phyloP scores from a whole-genome alignment of 2,888 invertebrate species.

The Diabrotica balteata region DNA sequence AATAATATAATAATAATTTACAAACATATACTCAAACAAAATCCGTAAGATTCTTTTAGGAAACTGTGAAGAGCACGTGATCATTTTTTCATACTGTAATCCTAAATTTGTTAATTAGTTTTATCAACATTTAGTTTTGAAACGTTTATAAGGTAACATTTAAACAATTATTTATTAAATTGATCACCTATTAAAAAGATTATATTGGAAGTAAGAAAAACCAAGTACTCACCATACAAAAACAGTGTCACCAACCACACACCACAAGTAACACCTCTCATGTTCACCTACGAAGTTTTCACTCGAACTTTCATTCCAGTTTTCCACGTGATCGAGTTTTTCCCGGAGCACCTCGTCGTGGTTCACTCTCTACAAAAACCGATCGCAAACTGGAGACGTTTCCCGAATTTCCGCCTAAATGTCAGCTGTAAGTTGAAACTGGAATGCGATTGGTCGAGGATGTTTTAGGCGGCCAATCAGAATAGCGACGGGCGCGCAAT shows the following conservation, averaged over 20 bases:
- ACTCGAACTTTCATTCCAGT: conserved; percentile 9
- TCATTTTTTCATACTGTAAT: too few relatives aligned
- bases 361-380: conserved; percentile 31
- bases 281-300: conserved; percentile 18
- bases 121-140: too few relatives aligned
- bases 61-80: too few relatives aligned
- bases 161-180: too few relatives aligned
- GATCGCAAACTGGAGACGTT: conserved; percentile 45
- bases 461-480: conserved; percentile 51
- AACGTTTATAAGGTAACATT: too few relatives aligned
- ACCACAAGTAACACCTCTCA: conserved; percentile 37
- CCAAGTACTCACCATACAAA: conserved; percentile 40
- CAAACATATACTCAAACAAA: too few relatives aligned
- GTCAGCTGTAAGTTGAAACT: conserved; percentile 39
- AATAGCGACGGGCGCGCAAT: conserved; percentile 49
- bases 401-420: conserved; percentile 37
- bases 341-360: conserved; percentile 24
- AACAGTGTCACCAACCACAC: conserved; percentile 40
- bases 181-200: too few relatives aligned
- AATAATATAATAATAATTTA: too few relatives aligned
- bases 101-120: too few relatives aligned
- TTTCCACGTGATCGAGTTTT: conserved; percentile 37
- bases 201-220: too few relatives aligned
- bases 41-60: too few relatives aligned
- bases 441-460: conserved; percentile 51